Evolutionary conservation across 2,113 vertebrate species (phyloP).

Genomic region (Podarcis cretensis): DNA sequence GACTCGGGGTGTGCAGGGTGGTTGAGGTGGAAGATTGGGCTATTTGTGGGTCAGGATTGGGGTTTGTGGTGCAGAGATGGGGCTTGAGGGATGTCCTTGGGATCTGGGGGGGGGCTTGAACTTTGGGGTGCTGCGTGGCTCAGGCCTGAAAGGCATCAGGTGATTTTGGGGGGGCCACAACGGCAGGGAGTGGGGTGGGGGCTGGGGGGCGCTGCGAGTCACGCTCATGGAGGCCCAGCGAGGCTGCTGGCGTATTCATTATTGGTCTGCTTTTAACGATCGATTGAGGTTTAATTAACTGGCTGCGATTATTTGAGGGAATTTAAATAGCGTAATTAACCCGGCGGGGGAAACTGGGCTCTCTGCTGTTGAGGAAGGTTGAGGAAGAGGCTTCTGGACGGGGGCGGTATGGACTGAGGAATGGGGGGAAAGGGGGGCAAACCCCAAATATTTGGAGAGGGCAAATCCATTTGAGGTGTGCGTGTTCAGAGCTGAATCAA

Average conservation of each 20-base stretch:
- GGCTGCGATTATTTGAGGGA: slow-evolving; percentile 36
- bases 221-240: not conserved
- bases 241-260: slow-evolving; percentile 21
- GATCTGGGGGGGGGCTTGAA: not conserved
- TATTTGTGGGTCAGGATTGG: not conserved
- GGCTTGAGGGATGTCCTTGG: too few species aligned
- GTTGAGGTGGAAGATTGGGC: not conserved
- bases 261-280: slow-evolving; percentile 35
- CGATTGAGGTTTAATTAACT: slow-evolving; percentile 43
- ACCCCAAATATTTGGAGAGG: not conserved
- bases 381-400: not conserved
- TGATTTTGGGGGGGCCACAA: not conserved
- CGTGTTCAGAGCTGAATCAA: fast-evolving
- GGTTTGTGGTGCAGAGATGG: not conserved
- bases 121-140: not conserved
- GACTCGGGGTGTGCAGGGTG: not conserved
- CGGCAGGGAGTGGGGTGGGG: too few species aligned
- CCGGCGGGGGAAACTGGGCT: not conserved
- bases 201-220: not conserved
- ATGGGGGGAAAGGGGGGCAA: not conserved
- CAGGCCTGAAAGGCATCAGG: not conserved
- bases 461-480: not conserved
- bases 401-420: not conserved
- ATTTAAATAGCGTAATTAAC: slow-evolving; percentile 42
- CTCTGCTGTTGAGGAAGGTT: not conserved